Base-by-base conservation (phyloP, 2,113 vertebrate species). In the Larimichthys crocea region DNA sequence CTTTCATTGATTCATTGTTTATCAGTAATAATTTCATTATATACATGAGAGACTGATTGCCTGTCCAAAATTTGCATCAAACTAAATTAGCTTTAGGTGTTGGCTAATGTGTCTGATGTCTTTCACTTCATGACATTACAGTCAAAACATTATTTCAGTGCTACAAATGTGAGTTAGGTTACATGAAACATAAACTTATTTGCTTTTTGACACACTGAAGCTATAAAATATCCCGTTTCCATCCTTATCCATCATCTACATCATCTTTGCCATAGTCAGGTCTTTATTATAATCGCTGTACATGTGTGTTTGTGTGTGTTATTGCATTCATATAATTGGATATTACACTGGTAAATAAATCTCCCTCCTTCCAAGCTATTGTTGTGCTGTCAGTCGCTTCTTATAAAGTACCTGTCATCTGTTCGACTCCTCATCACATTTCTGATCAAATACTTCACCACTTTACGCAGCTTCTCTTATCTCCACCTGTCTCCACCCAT, bases 251-350 rank as follows among this genome's bases (percentile, higher is more conserved):
- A 2, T 61, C 42, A 10, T 42, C 55, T 69, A 4, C n/a, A 11
- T 50, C 31, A 31, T 40, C 35, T 40, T 9, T 52, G 22, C 60
- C 29, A 29, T 1, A 31, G n/a, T 53, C 31, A 44, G 1, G 20
- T 49, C 48, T 64, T 9, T 24, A 48, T n/a, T 56, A 60, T 60
- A 26, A 29, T 31, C 31, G 3, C 67, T 69, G 26, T 56, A 63
- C 42, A 70, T 9, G 17, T 64, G 35, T 61, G 19, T 73, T 29
- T 86, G 15, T 67, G 20, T 61, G 50, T 49, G 70, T 83, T 92
- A 91, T 91, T 93, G 90, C 89, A 91, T 80, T 84, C 26, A 50
- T 79, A 10, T 74, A 26, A 53, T 42, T 60, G 29, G 40, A 73
- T 74, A 52, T 50, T 74, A 42, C 29, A 60, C 26, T 42, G n/a